These are phyloP conservation scores for Teleiodes luculella DNA, from an alignment of 2,888 invertebrate species.

Conservation along the genomic window DNA sequence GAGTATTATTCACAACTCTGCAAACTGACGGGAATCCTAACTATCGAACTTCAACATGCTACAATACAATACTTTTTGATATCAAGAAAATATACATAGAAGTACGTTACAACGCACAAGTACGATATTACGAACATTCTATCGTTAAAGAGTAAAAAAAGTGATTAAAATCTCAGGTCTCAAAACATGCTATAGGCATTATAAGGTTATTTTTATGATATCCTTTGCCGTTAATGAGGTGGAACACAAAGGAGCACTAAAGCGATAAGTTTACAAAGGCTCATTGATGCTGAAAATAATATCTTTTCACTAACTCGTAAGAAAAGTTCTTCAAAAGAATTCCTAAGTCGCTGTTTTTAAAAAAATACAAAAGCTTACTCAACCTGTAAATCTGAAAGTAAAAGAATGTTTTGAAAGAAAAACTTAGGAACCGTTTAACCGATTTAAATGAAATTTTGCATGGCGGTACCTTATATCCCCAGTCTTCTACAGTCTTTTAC, in stretches of 20 bases:
- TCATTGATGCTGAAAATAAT: slow-evolving; percentile 25
- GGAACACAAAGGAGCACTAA: slow-evolving; percentile 7
- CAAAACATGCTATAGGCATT: neutral
- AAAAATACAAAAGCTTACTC: neutral
- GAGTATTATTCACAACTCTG: slow-evolving; percentile 53
- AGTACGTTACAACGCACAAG: too few species aligned
- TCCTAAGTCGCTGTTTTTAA: neutral
- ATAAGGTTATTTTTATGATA: neutral
- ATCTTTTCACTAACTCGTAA: slow-evolving; percentile 25
- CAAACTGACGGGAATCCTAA: slow-evolving; percentile 35
- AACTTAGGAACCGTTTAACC: too few species aligned
- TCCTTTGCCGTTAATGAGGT: slow-evolving; percentile 1
- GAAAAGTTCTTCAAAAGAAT: slow-evolving; percentile 1
- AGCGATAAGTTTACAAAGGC: slow-evolving; percentile 8
- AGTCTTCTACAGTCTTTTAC: too few species aligned
- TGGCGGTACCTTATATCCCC: too few species aligned
- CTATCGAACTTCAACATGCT: slow-evolving; percentile 30
- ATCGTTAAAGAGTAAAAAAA: neutral
- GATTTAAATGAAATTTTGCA: too few species aligned
- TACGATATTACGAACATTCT: too few species aligned
- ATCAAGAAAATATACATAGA: too few species aligned
- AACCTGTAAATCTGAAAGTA: too few species aligned
- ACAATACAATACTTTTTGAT: too few species aligned
- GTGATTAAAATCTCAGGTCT: neutral
- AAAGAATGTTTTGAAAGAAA: too few species aligned